Evolutionary conservation across 92 coral and sea anemone genomes (phyloP).

Genomic region (Palythoa heliodiscus): DNA sequence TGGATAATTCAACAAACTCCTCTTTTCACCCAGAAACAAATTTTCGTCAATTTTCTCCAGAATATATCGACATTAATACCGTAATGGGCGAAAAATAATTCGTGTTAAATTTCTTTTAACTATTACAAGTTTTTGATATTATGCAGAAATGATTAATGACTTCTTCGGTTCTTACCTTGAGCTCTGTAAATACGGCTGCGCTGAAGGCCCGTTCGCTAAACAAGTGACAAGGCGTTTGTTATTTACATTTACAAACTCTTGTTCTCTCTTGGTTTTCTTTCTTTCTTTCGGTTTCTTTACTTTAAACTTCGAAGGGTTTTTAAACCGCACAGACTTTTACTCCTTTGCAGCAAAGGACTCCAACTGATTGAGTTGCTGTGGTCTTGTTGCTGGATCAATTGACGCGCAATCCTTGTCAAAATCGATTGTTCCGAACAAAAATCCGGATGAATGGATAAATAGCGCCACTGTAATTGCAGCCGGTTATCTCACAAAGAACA

Average conservation of each 20-base stretch:
- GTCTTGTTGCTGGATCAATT: slow-evolving; percentile 24
- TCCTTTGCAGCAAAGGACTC: not conserved
- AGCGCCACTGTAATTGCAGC: not conserved
- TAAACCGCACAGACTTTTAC: not conserved
- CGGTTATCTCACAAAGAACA: slow-evolving; percentile 21
- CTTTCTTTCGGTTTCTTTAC: not conserved
- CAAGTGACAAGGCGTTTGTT: not conserved
- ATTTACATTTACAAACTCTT: not conserved
- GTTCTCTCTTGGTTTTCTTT: not conserved
- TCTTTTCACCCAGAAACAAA: not conserved
- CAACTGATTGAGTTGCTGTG: not conserved
- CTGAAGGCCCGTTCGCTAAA: not conserved
- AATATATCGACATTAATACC: not conserved
- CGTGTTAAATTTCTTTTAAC: not conserved
- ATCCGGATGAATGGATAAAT: slow-evolving; percentile 16
- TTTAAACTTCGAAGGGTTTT: not conserved
- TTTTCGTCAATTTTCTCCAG: not conserved
- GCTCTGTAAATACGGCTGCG: not conserved
- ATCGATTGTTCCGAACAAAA: slow-evolving; percentile 33
- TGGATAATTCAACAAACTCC: not conserved
- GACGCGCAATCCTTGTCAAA: slow-evolving; percentile 44
- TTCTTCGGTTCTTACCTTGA: slow-evolving; percentile 4
- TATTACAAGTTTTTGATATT: not conserved
- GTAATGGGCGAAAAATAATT: not conserved
- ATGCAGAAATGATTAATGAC: not conserved